A percentile compares a stretch with the other conserved stretches of the same genome.
Conservation (phyloP, 2,113 vertebrate genomes). For the Saccopteryx bilineata region DNA sequence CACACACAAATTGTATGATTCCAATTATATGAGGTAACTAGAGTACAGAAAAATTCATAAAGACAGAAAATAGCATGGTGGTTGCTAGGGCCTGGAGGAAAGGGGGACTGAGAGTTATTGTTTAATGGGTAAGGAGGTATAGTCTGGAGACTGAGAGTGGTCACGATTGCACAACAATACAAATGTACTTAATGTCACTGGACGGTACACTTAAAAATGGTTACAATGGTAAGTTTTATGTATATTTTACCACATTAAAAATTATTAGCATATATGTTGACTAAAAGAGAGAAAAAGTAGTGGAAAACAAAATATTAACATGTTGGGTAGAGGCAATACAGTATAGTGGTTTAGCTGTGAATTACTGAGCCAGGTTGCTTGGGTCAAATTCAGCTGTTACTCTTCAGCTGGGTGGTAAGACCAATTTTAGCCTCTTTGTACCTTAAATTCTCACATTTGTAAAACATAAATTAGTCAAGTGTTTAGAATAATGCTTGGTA, state of each 20-base stretch:
- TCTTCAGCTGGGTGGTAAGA: neutral
- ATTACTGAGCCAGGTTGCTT: neutral
- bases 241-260: neutral
- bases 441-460: neutral
- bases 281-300: neutral
- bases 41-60: neutral
- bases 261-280: neutral
- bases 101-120: neutral
- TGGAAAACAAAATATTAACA: neutral
- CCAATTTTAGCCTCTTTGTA: constrained; percentile 5
- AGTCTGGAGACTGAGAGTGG: neutral
- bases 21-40: neutral
- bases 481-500: neutral
- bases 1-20: neutral
- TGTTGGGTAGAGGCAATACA: neutral
- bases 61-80: neutral
- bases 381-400: neutral
- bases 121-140: neutral
- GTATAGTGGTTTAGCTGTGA: neutral
- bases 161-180: neutral
- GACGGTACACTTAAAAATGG: neutral
- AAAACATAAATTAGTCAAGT: neutral
- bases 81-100: neutral
- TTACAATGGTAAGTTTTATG: neutral
- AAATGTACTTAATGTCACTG: neutral